Conservation (phyloP, 2,113 vertebrate species). For the Turdus rufiventris region DNA sequence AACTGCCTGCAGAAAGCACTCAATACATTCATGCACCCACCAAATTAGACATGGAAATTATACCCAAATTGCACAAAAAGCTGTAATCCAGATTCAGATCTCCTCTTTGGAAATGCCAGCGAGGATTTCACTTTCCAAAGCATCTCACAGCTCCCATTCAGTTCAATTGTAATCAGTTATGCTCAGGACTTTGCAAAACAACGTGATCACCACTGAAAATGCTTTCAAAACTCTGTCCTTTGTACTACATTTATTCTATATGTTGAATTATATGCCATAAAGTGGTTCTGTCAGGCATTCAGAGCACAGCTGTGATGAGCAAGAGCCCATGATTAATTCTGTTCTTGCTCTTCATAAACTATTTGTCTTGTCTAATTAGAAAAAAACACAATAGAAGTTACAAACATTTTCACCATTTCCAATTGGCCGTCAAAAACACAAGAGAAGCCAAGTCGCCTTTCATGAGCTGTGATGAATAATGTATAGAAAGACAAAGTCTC, state of each 20-base stretch:
- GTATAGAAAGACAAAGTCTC: constrained; percentile 50
- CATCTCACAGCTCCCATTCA: constrained; percentile 7
- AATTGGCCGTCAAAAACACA: constrained; percentile 5
- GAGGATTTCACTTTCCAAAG: constrained; percentile 45
- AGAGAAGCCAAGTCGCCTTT: constrained; percentile 31
- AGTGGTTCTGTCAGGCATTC: constrained; percentile 53
- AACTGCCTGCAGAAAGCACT: constrained; percentile 7
- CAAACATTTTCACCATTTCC: constrained; percentile 57
- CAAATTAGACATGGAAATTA: constrained; percentile 49
- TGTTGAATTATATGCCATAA: constrained; percentile 60
- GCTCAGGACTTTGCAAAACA: constrained; percentile 16
- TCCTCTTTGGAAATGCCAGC: constrained; percentile 29
- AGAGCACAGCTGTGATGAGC: constrained; percentile 50
- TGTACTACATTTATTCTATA: constrained; percentile 55
- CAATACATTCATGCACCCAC: background rate
- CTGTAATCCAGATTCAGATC: constrained; percentile 43
- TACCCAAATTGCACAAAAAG: constrained; percentile 28
- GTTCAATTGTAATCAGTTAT: constrained; percentile 45
- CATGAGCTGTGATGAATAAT: constrained; percentile 43
- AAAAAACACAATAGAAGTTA: constrained; percentile 57
- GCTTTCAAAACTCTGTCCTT: constrained; percentile 40
- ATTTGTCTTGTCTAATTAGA: constrained; percentile 52
- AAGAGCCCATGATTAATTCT: constrained; percentile 59
- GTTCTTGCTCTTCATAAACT: constrained; percentile 53
- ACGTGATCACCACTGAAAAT: background rate